These are phyloP conservation scores for Drosophila subpulchrella DNA, from an alignment of 1,140 invertebrate species.

Conservation along the genomic window DNA sequence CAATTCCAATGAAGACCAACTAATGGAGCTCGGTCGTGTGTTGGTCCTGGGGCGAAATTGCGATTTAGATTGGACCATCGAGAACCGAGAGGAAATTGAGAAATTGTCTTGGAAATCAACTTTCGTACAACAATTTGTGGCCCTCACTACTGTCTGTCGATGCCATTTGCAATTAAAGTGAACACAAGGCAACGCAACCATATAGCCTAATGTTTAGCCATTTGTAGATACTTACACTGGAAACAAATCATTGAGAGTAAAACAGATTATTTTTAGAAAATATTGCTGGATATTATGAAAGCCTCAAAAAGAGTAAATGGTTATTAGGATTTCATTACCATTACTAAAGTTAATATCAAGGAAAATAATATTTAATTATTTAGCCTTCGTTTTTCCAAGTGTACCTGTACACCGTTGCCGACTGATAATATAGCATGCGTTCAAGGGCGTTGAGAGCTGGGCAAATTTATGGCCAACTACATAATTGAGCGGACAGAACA, in stretches of 20 bases:
- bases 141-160: not conserved
- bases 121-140: slow-evolving; percentile 19
- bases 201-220: slow-evolving; percentile 3
- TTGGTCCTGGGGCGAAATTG: slow-evolving; percentile 7
- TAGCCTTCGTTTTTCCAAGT: not conserved
- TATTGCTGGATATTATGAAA: not conserved
- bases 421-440: not conserved
- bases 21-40: slow-evolving; percentile 16
- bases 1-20: not conserved
- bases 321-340: not conserved
- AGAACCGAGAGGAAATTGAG: slow-evolving; percentile 28
- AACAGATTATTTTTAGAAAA: not conserved
- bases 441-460: slow-evolving; percentile 1
- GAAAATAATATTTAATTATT: no score
- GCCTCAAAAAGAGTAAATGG: not conserved
- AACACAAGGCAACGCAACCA: not conserved
- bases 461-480: slow-evolving; percentile 8
- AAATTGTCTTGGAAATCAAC: slow-evolving; percentile 29
- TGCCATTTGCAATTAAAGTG: slow-evolving; percentile 27
- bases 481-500: slow-evolving; percentile 12
- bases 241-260: not conserved
- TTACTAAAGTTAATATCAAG: not conserved
- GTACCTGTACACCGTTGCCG: not conserved
- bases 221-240: not conserved
- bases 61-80: slow-evolving; percentile 10